Percentiles rank a stretch among this genome's conserved stretches.
Evolutionary conservation across 2,113 vertebrate genomes (phyloP).

Genomic region (Pluvianellus socialis): DNA sequence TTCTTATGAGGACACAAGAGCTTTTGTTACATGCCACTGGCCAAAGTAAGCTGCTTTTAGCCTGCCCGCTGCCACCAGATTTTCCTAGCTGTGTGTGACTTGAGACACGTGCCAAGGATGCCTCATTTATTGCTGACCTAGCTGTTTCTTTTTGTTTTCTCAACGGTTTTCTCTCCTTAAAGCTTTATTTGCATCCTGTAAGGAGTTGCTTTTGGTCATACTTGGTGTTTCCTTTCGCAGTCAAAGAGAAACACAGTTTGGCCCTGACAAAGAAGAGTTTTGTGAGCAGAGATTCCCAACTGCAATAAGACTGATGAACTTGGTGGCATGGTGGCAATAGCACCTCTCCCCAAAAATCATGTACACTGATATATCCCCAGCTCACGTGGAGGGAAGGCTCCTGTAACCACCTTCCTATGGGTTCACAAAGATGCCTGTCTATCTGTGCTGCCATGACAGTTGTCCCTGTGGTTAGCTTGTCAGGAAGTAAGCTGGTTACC

Average conservation of each 20-base stretch:
- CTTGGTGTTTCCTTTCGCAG: background rate
- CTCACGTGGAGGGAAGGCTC: background rate
- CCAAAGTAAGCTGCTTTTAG: background rate
- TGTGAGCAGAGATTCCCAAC: background rate
- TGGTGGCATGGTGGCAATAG: too few species aligned
- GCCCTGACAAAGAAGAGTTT: background rate
- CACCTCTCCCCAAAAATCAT: background rate
- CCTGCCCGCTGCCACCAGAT: background rate
- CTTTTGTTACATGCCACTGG: background rate
- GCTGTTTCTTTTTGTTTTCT: background rate
- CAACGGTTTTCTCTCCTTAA: background rate
- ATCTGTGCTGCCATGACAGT: background rate
- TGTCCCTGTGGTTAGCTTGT: background rate
- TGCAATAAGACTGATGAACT: background rate
- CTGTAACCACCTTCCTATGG: background rate
- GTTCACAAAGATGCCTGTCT: background rate
- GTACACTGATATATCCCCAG: background rate
- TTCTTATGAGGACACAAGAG: background rate
- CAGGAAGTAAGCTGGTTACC: background rate
- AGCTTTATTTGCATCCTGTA: background rate
- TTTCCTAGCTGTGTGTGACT: background rate
- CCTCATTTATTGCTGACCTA: background rate
- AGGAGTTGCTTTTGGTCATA: background rate
- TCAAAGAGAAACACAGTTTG: background rate
- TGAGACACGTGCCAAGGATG: background rate